phyloP scores from a whole-genome alignment of 2,797 vertebrate genomes.

The Rhinatrema bivittatum region DNA sequence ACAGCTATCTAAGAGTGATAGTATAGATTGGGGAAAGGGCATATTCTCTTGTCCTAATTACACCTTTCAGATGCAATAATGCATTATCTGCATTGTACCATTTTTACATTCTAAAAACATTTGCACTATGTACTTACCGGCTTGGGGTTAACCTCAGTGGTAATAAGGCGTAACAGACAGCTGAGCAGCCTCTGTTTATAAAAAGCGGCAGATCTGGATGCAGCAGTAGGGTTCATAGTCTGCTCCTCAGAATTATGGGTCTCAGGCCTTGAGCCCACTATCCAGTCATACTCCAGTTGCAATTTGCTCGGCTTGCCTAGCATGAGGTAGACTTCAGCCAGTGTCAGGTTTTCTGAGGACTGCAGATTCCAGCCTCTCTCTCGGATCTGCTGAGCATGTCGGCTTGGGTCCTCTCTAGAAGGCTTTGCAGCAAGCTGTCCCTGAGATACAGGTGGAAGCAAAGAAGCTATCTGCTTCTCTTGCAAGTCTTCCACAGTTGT shows the following conservation, averaged over 20 bases:
- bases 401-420: slow-evolving; percentile 51
- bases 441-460: slow-evolving; percentile 39
- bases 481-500: slow-evolving; percentile 50
- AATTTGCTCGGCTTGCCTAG: slow-evolving; percentile 92
- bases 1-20: too few relatives aligned
- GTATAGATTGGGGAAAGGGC: too few relatives aligned
- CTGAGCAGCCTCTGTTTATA: slow-evolving; percentile 77
- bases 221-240: slow-evolving; percentile 14
- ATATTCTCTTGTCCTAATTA: too few relatives aligned
- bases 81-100: too few relatives aligned
- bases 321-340: slow-evolving; percentile 98
- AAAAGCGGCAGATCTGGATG: slow-evolving; percentile 27
- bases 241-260: slow-evolving; percentile 23
- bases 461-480: slow-evolving; percentile 47
- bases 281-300: slow-evolving; percentile 95
- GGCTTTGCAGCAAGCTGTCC: slow-evolving; percentile 49
- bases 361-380: slow-evolving; percentile 87
- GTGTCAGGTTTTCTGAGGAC: slow-evolving; percentile 83
- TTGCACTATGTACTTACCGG: slow-evolving; percentile 81
- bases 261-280: slow-evolving; percentile 54
- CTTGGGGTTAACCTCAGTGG: slow-evolving; percentile 91
- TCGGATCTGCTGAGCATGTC: slow-evolving; percentile 71
- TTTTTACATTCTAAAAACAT: too few relatives aligned
- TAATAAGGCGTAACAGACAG: slow-evolving; percentile 85
- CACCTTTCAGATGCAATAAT: too few relatives aligned